Base-by-base conservation (phyloP, 2,888 invertebrate species). In the Ochropacha duplaris region DNA sequence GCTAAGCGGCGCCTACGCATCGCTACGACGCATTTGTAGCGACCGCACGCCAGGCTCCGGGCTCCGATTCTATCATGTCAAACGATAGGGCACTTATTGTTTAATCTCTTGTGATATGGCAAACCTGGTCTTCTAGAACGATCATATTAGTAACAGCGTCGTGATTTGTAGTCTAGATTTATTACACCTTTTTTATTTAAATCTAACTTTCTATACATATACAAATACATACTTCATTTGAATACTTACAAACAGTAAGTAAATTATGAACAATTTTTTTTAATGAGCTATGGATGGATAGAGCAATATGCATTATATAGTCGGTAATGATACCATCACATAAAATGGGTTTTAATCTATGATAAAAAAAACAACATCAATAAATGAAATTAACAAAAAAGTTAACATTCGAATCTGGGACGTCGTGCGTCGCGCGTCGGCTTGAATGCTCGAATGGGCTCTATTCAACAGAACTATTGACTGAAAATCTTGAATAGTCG, bases 401-500 rank as follows among this genome's bases (percentile, higher is more conserved):
- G 31, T 28, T 12, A 24, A 50, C 26, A 28, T n/a, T 26, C 50
- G 19, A 51, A 51, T 28, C 50, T 51, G 26, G 50, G 26, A 28
- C 50, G 28, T 51, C 11, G 26, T n/a, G n/a, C n/a, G n/a, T n/a
- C n/a, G n/a, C n/a, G n/a, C n/a, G n/a, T n/a, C n/a, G n/a, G 28
- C 8, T 24, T 51, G 28, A 51, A 51, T 51, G 34, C 52, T 28
- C 19, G 52, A 52, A 52, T 22, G 22, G 44, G 11, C 22, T 4
- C 52, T 31, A 52, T 52, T 52, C 52, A 52, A 4, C 19, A 1
- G 52, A 52, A 19, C 31, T 52, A 52, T 52, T 34, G 22, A 52
- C 52, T 52, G 31, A 34, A 52, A 52, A 19, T 52, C 28, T 52
- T 52, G 31, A 34, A 31, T 52, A 19, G 31, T 19, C 31, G 52